Conservation (phyloP, 2,113 vertebrate species). For the Orientallactaga bullata region DNA sequence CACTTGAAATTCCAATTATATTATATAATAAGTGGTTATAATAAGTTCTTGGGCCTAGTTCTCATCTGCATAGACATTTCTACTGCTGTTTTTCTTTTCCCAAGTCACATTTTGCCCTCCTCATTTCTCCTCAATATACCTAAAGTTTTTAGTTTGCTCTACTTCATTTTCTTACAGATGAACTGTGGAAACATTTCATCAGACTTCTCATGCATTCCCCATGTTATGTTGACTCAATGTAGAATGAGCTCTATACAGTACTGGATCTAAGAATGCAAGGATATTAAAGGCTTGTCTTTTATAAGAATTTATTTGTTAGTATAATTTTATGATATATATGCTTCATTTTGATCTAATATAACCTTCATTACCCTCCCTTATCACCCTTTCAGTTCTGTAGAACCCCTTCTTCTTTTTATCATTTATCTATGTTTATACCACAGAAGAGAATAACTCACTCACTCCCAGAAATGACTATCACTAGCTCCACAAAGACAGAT, state of each 20-base stretch:
- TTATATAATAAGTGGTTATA: slow-evolving; percentile 57
- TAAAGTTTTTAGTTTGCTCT: not conserved
- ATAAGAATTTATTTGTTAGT: slow-evolving; percentile 16
- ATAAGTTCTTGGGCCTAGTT: slow-evolving; percentile 50
- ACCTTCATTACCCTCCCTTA: no score
- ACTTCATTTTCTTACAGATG: not conserved
- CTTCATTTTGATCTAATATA: no score
- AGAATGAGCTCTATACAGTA: not conserved
- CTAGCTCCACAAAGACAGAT: no score
- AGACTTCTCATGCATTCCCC: not conserved
- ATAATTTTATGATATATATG: not conserved
- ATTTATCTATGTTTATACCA: no score
- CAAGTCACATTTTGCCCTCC: not conserved
- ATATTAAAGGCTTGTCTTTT: not conserved
- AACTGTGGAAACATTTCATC: not conserved
- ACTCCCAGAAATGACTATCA: no score
- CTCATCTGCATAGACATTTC: slow-evolving; percentile 40
- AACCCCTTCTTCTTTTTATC: no score
- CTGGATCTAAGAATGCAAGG: not conserved
- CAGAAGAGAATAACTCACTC: no score
- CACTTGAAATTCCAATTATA: slow-evolving; percentile 64
- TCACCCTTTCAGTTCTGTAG: no score
- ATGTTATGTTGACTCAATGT: not conserved
- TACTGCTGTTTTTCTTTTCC: slow-evolving; percentile 28
- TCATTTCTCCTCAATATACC: not conserved